phyloP scores from a whole-genome alignment of 2,888 invertebrate genomes.

The Eupeodes luniger region DNA sequence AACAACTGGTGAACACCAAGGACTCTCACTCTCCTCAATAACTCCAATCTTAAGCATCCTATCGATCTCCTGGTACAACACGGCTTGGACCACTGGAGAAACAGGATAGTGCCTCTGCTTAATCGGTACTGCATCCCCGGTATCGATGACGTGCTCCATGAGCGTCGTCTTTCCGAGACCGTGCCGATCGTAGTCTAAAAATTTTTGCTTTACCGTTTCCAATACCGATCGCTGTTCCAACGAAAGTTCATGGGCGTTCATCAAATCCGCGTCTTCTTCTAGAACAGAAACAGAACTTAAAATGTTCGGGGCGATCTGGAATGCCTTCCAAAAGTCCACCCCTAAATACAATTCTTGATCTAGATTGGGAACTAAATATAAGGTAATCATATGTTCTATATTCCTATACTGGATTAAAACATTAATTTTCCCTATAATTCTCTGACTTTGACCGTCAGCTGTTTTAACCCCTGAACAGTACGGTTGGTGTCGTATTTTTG shows the following conservation, averaged over 20 bases:
- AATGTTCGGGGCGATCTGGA: constrained; percentile 34
- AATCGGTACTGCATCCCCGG: constrained; percentile 60
- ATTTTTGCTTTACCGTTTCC: not conserved
- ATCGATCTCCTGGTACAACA: not conserved
- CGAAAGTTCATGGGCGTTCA: constrained; percentile 19
- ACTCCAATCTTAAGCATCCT: not conserved
- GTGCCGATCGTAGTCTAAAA: constrained; percentile 8
- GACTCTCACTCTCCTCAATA: not conserved
- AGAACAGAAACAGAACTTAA: not conserved
- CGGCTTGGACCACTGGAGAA: not conserved
- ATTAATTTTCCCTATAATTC: constrained; percentile 24
- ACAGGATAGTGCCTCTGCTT: not conserved
- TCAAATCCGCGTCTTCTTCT: not conserved
- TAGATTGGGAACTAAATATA: constrained; percentile 49
- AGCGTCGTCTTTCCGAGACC: constrained; percentile 29
- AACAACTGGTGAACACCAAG: not conserved
- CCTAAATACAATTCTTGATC: constrained; percentile 57
- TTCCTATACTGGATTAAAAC: not conserved
- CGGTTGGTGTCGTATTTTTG: not conserved
- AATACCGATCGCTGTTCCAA: not conserved
- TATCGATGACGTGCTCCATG: constrained; percentile 54
- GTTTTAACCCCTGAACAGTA: not conserved
- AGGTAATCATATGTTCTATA: not conserved
- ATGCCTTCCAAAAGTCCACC: constrained; percentile 43
- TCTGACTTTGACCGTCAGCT: not conserved